Evolutionary conservation across 2,797 vertebrate genomes (phyloP).

Genomic region (Buphagus erythrorhynchus): DNA sequence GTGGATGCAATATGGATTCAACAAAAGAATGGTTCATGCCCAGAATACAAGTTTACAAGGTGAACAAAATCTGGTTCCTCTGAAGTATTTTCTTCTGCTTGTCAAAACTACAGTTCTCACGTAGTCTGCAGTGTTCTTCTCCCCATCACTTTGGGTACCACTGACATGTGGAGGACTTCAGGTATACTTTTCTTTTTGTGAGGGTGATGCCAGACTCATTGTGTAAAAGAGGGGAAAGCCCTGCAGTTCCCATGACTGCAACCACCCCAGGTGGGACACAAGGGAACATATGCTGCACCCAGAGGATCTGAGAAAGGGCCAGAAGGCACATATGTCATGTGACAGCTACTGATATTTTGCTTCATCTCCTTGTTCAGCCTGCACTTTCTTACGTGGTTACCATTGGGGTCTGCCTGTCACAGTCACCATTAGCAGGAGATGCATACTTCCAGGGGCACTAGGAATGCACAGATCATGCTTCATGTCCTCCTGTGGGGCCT

Average conservation of each 20-base stretch:
- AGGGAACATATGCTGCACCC: accelerated
- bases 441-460: neutral
- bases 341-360: neutral
- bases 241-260: neutral
- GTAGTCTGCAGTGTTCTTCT: neutral
- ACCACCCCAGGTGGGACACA: accelerated
- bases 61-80: neutral
- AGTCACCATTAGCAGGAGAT: neutral
- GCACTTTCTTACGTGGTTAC: neutral
- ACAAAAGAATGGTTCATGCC: neutral
- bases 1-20: neutral
- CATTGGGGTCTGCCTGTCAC: neutral
- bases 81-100: neutral
- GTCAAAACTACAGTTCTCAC: neutral
- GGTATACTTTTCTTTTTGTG: neutral
- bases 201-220: neutral
- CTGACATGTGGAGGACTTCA: neutral
- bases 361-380: neutral
- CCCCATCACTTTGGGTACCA: neutral
- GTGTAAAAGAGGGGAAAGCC: neutral
- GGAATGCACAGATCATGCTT: accelerated
- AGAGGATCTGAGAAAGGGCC: neutral
- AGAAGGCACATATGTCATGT: neutral
- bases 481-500: neutral
- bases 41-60: neutral